Conservation (phyloP, 2,797 vertebrate species). For the Champsocephalus gunnari region DNA sequence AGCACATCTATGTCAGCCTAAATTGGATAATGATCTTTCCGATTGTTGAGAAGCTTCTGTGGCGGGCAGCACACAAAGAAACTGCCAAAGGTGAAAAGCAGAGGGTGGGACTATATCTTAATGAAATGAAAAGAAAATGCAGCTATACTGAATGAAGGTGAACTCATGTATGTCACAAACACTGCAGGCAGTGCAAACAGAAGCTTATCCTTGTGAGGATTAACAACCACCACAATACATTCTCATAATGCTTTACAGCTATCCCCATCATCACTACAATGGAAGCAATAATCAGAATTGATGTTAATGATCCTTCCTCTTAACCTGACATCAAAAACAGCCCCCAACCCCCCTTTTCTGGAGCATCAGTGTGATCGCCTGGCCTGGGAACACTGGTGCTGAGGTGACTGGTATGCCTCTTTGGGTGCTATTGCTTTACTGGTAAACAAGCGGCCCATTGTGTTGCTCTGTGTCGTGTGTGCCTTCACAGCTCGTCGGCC, state of each 20-base stretch:
- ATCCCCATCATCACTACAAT: conserved; percentile 47
- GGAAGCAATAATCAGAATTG: conserved; percentile 54
- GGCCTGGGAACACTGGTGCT: conserved; percentile 82
- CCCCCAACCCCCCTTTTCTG: neutral
- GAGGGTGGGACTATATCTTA: conserved; percentile 36
- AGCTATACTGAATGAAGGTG: conserved; percentile 4
- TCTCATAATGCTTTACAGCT: conserved; percentile 41
- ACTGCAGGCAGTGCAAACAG: conserved; percentile 43
- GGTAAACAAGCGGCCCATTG: conserved; percentile 93
- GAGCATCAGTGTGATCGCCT: conserved; percentile 72
- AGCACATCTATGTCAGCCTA: conserved; percentile 61
- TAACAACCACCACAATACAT: conserved; percentile 52
- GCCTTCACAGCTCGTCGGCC: conserved; percentile 78
- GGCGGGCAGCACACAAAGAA: conserved; percentile 66
- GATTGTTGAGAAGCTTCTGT: conserved; percentile 61
- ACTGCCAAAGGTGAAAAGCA: conserved; percentile 58
- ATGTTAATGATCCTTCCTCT: conserved; percentile 59
- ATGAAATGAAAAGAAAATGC: neutral
- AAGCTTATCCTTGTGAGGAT: conserved; percentile 59
- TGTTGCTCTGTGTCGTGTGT: conserved; percentile 80
- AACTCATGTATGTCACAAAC: conserved; percentile 35
- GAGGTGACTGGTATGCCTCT: conserved; percentile 84
- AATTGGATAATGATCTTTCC: conserved; percentile 78
- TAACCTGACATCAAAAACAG: conserved; percentile 62
- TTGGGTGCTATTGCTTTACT: conserved; percentile 86